Conservation (phyloP, 1,140 invertebrate genomes). For the Zaprionus gabonicus region DNA sequence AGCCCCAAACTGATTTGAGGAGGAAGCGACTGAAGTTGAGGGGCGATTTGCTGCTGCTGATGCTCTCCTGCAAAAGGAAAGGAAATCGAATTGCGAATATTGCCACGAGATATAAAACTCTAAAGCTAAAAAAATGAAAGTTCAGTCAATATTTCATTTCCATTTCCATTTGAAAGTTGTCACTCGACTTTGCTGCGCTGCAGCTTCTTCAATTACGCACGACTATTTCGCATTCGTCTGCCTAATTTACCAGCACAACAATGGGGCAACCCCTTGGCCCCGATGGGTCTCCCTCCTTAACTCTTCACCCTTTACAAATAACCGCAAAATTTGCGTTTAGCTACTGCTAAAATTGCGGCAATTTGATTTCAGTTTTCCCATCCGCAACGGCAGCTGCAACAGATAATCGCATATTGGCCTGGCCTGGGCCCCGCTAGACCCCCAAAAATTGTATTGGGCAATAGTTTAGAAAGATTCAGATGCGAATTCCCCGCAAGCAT, state of each 20-base stretch:
- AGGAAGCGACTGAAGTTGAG: background rate
- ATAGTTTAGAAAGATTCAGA: constrained; percentile 80
- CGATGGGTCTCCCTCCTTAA: background rate
- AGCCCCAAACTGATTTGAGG: constrained; percentile 9
- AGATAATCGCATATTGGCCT: constrained; percentile 56
- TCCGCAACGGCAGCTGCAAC: constrained; percentile 37
- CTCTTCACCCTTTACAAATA: background rate
- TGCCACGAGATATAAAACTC: constrained; percentile 30
- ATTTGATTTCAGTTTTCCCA: constrained; percentile 58
- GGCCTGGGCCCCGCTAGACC: background rate
- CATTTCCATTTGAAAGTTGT: constrained; percentile 68
- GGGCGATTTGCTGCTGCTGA: constrained; percentile 8
- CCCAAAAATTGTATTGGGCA: constrained; percentile 56
- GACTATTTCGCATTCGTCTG: constrained; percentile 30
- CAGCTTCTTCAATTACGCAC: constrained; percentile 67
- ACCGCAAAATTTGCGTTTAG: constrained; percentile 39
- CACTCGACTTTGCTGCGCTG: constrained; percentile 46
- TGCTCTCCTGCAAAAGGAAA: constrained; percentile 55
- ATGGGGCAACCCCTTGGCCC: background rate
- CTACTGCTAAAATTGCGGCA: constrained; percentile 58
- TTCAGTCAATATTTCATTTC: constrained; percentile 65
- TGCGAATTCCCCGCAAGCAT: constrained; percentile 62
- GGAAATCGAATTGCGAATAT: constrained; percentile 69
- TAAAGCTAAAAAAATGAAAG: constrained; percentile 63
- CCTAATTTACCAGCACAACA: constrained; percentile 49